A percentile compares a stretch with the other conserved stretches of the same genome.
phyloP scores from a whole-genome alignment of 2,797 vertebrate species.

The Urophycis tenuis region DNA sequence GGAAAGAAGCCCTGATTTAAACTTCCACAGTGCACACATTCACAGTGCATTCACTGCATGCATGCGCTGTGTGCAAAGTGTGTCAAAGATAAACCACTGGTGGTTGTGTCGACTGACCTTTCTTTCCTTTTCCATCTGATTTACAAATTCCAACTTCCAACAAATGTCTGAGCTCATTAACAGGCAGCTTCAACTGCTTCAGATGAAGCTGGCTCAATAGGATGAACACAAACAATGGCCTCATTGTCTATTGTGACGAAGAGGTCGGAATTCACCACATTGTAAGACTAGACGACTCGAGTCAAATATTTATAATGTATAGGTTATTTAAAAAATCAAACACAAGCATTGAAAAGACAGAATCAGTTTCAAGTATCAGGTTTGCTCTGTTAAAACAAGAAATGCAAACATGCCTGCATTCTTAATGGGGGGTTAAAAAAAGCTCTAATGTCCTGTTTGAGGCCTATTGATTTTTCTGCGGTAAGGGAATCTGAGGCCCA shows the following conservation, averaged over 20 bases:
- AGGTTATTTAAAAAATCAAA: neutral
- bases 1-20: neutral
- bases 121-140: neutral
- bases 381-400: neutral
- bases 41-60: neutral
- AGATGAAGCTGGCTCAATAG: neutral
- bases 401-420: neutral
- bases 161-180: neutral
- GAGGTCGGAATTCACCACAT: neutral
- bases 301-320: neutral
- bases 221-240: neutral
- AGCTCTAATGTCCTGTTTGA: constrained; percentile 3
- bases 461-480: constrained; percentile 7
- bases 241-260: neutral
- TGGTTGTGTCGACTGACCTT: neutral
- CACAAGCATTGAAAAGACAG: neutral
- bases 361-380: neutral
- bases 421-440: neutral
- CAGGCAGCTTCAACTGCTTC: too few relatives aligned
- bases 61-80: neutral
- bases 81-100: neutral
- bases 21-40: too few relatives aligned
- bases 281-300: too few relatives aligned
- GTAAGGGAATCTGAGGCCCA: neutral
- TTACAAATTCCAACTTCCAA: neutral